Base-by-base conservation (phyloP, 2,797 vertebrate species). In the Simalia tracyae region DNA sequence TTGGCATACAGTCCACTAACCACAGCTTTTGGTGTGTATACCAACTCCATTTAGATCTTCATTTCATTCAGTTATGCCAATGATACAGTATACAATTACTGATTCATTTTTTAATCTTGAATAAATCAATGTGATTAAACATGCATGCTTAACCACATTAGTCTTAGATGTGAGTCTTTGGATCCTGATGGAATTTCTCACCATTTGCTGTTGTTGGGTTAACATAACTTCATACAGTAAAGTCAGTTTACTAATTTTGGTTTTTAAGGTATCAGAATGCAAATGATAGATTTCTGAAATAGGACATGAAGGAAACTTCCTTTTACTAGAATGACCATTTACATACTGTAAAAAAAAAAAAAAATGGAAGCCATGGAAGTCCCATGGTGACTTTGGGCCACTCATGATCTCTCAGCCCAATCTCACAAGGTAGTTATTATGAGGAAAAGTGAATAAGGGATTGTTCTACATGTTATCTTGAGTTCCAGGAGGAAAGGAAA, bases 21-120 rank as follows among this genome's bases (percentile, higher is more conserved):
- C 90, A 54, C 28, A 92, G 86, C 12, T 12, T 81, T 26, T 81
- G 94, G 31, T 88, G 88, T 89, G n/a, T 87, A 87, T 93, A 66
- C 76, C 60, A 86, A 46, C 42, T 42, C 81, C 66, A 91, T 59
- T 91, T 88, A 28, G 46, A 54, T 15, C n/a, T 92, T 94, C 84
- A 94, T 93, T 91, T 91, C 87, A 68, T 59, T 42, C 93, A 93
- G 68, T 92, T 91, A 92, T 93, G 46, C 42, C 10, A 2, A n/a
- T 42, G 28, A 26, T 3, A 76, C 87, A 42, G 60, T 26, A 59
- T 64, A 2, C 12, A 42, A n/a, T 56, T 50, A 81, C 42, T 61
- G 54, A 57, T 54, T 68, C 12, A 64, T 26, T 85, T 46, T 26
- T 68, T n/a, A 68, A 28, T 3, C 54, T 5, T 56, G 46, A 24